Base-by-base conservation (phyloP, 2,797 vertebrate genomes). In the Bradypus variegatus region DNA sequence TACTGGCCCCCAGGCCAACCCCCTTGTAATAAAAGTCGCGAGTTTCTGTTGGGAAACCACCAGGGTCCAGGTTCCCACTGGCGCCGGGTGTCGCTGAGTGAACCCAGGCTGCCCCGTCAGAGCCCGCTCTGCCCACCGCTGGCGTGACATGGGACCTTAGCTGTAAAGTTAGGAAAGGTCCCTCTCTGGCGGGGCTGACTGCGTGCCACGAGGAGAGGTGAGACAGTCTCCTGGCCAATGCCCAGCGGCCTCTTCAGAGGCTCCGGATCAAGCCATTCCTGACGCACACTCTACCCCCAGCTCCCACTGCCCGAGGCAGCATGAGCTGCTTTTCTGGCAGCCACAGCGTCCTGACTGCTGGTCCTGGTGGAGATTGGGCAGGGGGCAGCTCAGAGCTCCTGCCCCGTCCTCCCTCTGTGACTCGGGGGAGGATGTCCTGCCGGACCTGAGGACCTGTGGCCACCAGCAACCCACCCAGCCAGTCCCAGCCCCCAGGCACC, bases 391-490 rank as follows among this genome's bases (percentile, higher is more conserved):
- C 45, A 38, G 58, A 80, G 91, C 78, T 50, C 41, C 38, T 73
- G 36, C 33, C 16, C 38, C 36, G 4, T 9, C 11, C 16, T 23
- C 62, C 15, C 45, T 88, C 80, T 33, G 58, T 92, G 82, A 82
- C 38, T 64, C 23, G 67, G 48, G 14, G n/a, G 80, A 69, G 88
- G 69, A n/a, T n/a, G 41, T 67, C 90, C 91, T 82, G 88, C 76
- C 5, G 73, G 67, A 82, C 75, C 75, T 88, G 88, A 45, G 36
- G 48, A 94, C 95, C 96, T 92, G 95, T 89, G 79, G 50, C 95
- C 41, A 50, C 95, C 94, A 95, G 93, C 96, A 95, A 92, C 33
- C 73, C 62, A 11, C 23, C 31, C 21, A 41, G 7, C 31, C 38
- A 41, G 48, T 9, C 72, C 16, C 2, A 41, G 3, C 67, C 89